Evolutionary conservation across 37 sponge, comb jelly and placozoan species (phyloP).

Genomic region (Eunapius fragilis): DNA sequence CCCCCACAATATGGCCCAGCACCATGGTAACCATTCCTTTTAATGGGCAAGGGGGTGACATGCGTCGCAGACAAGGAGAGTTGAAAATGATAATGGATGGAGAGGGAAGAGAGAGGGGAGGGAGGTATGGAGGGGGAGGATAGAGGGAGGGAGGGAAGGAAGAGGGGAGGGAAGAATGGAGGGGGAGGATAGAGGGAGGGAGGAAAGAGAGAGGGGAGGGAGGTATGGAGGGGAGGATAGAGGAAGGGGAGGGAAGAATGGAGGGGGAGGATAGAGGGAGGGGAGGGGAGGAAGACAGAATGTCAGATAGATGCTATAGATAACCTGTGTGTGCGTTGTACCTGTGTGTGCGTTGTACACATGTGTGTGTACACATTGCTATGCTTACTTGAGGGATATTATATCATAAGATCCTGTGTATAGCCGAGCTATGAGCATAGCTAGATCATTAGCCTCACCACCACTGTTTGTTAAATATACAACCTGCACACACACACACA

Average conservation of each 20-base stretch:
- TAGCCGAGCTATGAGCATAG: conserved; percentile 88
- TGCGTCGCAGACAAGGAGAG: too few species aligned
- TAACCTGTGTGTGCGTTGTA: not conserved
- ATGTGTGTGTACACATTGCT: not conserved
- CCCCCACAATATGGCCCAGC: conserved; percentile 72
- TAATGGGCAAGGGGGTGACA: not conserved
- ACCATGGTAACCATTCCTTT: conserved; percentile 92
- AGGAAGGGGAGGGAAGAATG: too few species aligned
- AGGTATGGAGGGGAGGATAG: too few species aligned
- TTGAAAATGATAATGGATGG: too few species aligned
- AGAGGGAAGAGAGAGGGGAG: too few species aligned
- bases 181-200: too few species aligned
- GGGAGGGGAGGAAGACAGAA: not conserved
- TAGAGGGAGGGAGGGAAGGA: too few species aligned
- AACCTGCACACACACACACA: conserved; percentile 53
- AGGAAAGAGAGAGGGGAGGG: too few species aligned
- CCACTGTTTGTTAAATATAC: conserved; percentile 96
- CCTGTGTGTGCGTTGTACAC: not conserved
- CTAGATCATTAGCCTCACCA: conserved; percentile 95
- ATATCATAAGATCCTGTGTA: conserved; percentile 90
- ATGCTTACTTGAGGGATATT: conserved; percentile 71
- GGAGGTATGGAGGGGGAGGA: too few species aligned
- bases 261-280: not conserved
- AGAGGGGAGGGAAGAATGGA: too few species aligned
- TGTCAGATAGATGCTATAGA: not conserved